Conservation (phyloP, 2,113 vertebrate species). For the Solenodon paradoxus region DNA sequence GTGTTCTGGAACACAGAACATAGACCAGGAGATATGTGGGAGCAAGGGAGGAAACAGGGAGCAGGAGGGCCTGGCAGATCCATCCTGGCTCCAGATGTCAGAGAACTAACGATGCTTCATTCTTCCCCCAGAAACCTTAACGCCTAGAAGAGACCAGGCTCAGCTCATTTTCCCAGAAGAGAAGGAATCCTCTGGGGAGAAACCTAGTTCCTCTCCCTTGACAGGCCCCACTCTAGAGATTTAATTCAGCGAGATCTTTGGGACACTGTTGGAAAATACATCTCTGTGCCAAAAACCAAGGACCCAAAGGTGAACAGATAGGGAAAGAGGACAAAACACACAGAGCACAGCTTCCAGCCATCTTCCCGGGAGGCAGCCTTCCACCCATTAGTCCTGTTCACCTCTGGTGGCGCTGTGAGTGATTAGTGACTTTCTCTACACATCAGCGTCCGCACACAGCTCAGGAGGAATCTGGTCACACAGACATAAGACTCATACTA, state of each 20-base stretch:
- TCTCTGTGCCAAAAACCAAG: background rate
- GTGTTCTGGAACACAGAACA: background rate
- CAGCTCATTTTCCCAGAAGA: background rate
- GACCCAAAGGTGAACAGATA: background rate
- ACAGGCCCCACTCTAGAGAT: background rate
- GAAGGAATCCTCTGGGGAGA: background rate
- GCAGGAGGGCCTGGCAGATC: background rate
- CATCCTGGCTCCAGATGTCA: background rate
- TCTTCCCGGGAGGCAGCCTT: background rate
- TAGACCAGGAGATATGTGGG: background rate
- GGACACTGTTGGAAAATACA: background rate
- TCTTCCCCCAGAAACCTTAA: background rate
- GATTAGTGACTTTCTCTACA: background rate
- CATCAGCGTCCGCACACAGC: background rate
- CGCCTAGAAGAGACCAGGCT: background rate
- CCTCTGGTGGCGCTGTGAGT: background rate
- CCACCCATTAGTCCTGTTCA: background rate
- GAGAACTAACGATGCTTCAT: background rate
- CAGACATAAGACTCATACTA: background rate
- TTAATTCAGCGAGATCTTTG: background rate
- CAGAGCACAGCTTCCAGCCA: background rate
- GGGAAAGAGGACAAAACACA: background rate
- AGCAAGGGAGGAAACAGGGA: background rate
- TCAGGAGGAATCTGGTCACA: background rate
- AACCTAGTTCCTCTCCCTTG: background rate